Percentiles rank a stretch among this genome's conserved stretches.
Conservation (phyloP, 2,888 invertebrate species). For the Aphodius sticticus region DNA sequence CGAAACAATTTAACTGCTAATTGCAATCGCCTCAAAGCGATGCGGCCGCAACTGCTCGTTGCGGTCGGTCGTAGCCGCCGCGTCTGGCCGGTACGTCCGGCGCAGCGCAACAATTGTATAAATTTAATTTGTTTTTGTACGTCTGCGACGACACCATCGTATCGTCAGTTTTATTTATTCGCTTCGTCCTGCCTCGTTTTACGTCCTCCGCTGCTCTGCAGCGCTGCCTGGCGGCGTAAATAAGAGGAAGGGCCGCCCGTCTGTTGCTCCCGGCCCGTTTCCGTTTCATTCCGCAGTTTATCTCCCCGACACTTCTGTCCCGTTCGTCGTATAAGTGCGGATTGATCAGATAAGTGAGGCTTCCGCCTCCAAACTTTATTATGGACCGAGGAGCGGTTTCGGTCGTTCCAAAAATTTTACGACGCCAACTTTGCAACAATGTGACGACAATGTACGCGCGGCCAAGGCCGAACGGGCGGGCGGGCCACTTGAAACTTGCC, state of each 20-base stretch:
- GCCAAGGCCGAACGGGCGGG: background rate
- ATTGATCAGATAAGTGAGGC: slow-evolving; percentile 25
- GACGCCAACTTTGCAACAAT: slow-evolving; percentile 25
- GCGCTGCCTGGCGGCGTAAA: background rate
- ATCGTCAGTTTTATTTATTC: background rate
- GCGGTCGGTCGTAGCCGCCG: background rate
- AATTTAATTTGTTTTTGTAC: background rate
- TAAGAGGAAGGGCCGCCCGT: background rate
- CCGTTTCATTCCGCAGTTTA: background rate
- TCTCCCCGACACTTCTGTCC: slow-evolving; percentile 12
- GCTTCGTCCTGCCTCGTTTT: background rate
- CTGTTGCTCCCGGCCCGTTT: background rate
- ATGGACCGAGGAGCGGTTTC: slow-evolving; percentile 12
- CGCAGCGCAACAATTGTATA: background rate
- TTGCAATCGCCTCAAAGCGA: background rate
- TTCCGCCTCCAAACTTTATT: slow-evolving; percentile 21
- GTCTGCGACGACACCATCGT: background rate
- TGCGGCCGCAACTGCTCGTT: background rate
- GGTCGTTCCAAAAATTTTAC: slow-evolving; percentile 26
- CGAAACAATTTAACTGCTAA: background rate
- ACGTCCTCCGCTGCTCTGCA: background rate
- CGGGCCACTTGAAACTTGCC: background rate
- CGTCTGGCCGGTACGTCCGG: background rate
- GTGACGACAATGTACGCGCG: slow-evolving; percentile 15
- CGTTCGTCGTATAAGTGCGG: slow-evolving; percentile 20